Percentiles rank a stretch among this genome's conserved stretches.
These are phyloP conservation scores for Cheilosia variabilis DNA, from an alignment of 2,888 invertebrate species.

Conservation along the genomic window DNA sequence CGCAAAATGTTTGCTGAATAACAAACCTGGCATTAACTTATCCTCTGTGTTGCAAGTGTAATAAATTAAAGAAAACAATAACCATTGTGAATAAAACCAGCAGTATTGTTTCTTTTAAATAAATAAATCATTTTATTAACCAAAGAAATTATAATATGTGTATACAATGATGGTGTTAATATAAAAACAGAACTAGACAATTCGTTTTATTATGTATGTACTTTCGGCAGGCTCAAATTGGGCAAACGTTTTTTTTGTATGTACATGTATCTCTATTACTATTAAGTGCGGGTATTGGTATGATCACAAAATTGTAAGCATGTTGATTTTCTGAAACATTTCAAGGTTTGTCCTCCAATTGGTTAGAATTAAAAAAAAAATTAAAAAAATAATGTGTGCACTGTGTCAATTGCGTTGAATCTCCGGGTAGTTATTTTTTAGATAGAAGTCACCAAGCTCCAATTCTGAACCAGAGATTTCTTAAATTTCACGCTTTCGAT, in stretches of 20 bases:
- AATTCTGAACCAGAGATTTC: too few relatives aligned
- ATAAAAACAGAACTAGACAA: neutral
- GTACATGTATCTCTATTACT: conserved; percentile 7
- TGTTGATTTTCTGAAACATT: too few relatives aligned
- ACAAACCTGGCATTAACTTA: neutral
- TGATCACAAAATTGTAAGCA: too few relatives aligned
- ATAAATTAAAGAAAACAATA: conserved; percentile 43
- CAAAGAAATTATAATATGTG: conserved; percentile 57
- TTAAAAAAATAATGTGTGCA: too few relatives aligned
- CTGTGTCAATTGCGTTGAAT: too few relatives aligned
- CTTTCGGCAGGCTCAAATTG: neutral
- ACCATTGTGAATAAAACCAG: conserved; percentile 46
- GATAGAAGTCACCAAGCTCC: too few relatives aligned
- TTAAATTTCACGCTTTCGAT: too few relatives aligned
- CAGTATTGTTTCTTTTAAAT: conserved; percentile 46
- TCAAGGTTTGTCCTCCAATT: too few relatives aligned
- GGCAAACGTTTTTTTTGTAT: neutral
- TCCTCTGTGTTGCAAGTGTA: neutral
- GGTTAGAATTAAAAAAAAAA: too few relatives aligned
- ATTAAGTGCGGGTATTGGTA: too few relatives aligned
- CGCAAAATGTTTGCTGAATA: neutral
- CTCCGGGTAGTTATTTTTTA: too few relatives aligned
- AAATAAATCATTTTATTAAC: conserved; percentile 66
- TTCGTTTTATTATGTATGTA: neutral
- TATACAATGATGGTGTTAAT: conserved; percentile 57